These are phyloP conservation scores for Herminia tarsipennalis DNA, from an alignment of 2,888 invertebrate genomes.

Conservation along the genomic window DNA sequence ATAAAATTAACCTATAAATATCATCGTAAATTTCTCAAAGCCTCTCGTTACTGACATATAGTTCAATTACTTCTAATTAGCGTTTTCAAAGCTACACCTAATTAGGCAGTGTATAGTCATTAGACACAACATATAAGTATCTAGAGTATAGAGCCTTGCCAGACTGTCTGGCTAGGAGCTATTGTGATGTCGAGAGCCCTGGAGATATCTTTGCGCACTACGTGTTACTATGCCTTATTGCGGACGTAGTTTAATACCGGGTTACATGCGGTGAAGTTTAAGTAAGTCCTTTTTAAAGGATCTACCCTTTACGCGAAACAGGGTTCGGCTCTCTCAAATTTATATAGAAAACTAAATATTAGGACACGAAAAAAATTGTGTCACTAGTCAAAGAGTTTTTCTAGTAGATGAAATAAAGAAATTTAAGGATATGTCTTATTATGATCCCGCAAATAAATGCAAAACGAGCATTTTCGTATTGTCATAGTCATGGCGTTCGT, in stretches of 20 bases:
- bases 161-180: conserved; percentile 29
- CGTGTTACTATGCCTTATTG: conserved; percentile 28
- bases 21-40: too few relatives aligned
- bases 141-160: conserved; percentile 10
- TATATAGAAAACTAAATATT: background rate
- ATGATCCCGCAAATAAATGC: too few relatives aligned
- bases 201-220: conserved; percentile 30
- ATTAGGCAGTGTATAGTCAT: conserved; percentile 29
- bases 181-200: conserved; percentile 41
- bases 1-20: too few relatives aligned
- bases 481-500: too few relatives aligned
- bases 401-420: too few relatives aligned
- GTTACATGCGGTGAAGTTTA: background rate
- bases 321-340: too few relatives aligned
- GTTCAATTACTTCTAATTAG: conserved; percentile 23
- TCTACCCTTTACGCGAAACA: too few relatives aligned
- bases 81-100: conserved; percentile 15
- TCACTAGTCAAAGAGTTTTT: too few relatives aligned
- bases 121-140: conserved; percentile 15
- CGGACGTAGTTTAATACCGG: conserved; percentile 20
- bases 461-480: too few relatives aligned
- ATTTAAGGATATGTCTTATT: too few relatives aligned
- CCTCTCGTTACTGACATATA: background rate
- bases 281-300: too few relatives aligned
- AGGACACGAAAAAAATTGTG: too few relatives aligned